Evolutionary conservation across 1,140 invertebrate species (phyloP).

Genomic region (Aphis gossypii): DNA sequence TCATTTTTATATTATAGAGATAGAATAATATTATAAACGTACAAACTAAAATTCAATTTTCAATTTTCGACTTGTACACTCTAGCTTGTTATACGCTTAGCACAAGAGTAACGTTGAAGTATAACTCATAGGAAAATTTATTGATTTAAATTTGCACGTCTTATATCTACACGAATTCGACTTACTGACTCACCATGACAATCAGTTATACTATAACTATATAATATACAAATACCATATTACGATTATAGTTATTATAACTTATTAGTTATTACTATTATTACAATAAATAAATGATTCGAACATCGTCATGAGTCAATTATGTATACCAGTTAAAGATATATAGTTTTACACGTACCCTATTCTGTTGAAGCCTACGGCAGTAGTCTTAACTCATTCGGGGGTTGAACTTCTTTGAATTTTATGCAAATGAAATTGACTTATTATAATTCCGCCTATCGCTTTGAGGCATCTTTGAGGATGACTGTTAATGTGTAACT

Average conservation of each 20-base stretch:
- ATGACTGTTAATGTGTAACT: conserved; percentile 5
- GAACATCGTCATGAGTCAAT: not conserved
- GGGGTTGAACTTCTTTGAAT: not conserved
- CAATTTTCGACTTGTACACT: not conserved
- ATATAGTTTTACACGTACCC: not conserved
- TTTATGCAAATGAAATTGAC: not conserved
- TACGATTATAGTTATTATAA: not conserved
- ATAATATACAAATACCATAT: not conserved
- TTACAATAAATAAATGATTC: conserved; percentile 4
- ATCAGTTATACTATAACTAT: not conserved
- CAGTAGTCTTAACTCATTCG: not conserved
- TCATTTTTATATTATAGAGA: no score
- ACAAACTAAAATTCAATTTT: not conserved
- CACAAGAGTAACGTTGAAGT: not conserved
- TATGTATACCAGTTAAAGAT: not conserved
- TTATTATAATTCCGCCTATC: not conserved
- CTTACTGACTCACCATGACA: not conserved
- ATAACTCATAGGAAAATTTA: not conserved
- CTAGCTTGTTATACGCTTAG: not conserved
- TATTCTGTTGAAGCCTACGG: not conserved
- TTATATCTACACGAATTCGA: not conserved
- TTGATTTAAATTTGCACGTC: not conserved
- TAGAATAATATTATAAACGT: not conserved
- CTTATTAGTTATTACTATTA: not conserved
- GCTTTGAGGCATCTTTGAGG: not conserved